A percentile compares a stretch with the other conserved stretches of the same genome.
Evolutionary conservation across 2,797 vertebrate genomes (phyloP).

Genomic region (Babyrousa celebensis): DNA sequence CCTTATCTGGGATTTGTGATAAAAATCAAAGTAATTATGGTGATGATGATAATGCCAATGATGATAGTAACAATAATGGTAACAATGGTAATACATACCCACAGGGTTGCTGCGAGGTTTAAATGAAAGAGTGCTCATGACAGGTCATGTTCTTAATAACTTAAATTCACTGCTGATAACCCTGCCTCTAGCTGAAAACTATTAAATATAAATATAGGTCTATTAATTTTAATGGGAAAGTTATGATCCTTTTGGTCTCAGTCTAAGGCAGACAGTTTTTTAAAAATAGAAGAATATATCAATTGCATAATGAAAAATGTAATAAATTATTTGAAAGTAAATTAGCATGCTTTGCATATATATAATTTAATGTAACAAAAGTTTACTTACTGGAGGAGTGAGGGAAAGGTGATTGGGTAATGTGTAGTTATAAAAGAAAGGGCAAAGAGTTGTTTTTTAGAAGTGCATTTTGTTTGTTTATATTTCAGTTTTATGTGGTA

Average conservation of each 20-base stretch:
- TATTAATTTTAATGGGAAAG: conserved; percentile 76
- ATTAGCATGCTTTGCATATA: background rate
- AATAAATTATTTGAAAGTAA: conserved; percentile 40
- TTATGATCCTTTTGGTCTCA: conserved; percentile 71
- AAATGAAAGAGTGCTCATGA: conserved; percentile 40
- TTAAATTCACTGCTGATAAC: conserved; percentile 73
- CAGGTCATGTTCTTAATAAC: conserved; percentile 73
- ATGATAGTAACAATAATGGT: conserved; percentile 1
- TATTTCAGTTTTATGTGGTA: background rate
- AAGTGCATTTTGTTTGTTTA: background rate
- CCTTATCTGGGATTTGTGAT: conserved; percentile 58
- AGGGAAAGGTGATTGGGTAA: background rate
- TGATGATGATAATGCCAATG: background rate
- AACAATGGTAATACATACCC: conserved; percentile 1
- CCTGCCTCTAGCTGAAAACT: conserved; percentile 55
- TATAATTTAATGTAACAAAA: conserved; percentile 54
- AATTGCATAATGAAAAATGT: conserved; percentile 42
- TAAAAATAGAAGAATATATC: conserved; percentile 8
- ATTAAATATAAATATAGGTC: conserved; percentile 69
- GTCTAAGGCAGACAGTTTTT: conserved; percentile 64
- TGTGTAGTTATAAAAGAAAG: background rate
- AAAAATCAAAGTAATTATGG: conserved; percentile 70
- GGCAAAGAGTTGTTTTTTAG: background rate
- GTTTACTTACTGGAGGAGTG: conserved; percentile 11
- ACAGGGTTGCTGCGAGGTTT: conserved; percentile 8